Percentiles rank a stretch among this genome's conserved stretches.
phyloP scores from a whole-genome alignment of 1,140 invertebrate species.

The Sogatella furcifera region DNA sequence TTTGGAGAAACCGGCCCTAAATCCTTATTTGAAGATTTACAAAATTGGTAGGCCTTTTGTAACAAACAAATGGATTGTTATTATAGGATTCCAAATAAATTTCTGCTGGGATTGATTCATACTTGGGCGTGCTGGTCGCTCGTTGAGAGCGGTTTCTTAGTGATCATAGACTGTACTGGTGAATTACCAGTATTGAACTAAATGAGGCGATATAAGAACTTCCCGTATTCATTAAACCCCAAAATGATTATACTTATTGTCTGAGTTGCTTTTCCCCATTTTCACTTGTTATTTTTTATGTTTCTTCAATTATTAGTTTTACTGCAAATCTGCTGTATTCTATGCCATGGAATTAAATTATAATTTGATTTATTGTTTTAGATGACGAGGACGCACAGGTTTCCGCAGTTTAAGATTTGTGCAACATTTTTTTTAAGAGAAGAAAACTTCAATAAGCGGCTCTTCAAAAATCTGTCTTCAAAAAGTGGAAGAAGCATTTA shows the following conservation, averaged over 20 bases:
- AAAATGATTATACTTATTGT: no score
- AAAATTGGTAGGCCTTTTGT: no score
- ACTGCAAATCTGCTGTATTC: not conserved
- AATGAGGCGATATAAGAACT: no score
- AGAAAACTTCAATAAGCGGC: not conserved
- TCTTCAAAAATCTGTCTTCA: not conserved
- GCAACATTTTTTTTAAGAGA: not conserved
- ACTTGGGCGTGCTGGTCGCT: no score
- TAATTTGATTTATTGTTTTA: constrained; percentile 18
- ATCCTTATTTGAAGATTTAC: no score
- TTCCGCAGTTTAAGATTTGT: constrained; percentile 21
- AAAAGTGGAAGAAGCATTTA: not conserved
- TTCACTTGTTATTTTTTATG: not conserved
- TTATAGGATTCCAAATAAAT: not conserved
- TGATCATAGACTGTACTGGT: no score
- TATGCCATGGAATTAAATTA: not conserved
- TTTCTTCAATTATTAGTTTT: not conserved
- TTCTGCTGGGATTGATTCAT: not conserved
- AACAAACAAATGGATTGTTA: no score
- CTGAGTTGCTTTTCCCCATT: not conserved
- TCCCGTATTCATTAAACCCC: no score
- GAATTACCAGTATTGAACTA: no score
- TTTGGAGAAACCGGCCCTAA: no score
- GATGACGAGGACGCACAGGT: constrained; percentile 27
- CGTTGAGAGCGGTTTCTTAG: no score